These are phyloP conservation scores for Tenthredo distinguenda DNA, from an alignment of 2,888 invertebrate species.

Conservation along the genomic window DNA sequence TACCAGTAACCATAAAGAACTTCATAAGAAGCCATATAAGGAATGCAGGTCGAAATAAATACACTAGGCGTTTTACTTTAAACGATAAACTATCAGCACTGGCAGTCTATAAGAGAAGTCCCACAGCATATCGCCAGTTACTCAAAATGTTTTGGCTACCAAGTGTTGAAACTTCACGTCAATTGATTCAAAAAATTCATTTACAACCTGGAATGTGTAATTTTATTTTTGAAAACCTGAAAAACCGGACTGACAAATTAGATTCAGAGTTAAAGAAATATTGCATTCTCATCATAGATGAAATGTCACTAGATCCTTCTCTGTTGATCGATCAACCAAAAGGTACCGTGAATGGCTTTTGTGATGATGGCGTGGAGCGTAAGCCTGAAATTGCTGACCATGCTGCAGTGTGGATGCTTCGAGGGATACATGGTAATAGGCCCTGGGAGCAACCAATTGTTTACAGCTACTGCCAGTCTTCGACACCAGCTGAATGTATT, in stretches of 20 bases:
- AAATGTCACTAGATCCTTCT: constrained; percentile 13
- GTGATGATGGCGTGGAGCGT: not conserved
- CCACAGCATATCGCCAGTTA: constrained; percentile 13
- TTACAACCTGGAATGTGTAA: not conserved
- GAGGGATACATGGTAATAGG: constrained; percentile 2
- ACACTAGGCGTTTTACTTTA: not conserved
- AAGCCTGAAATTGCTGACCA: not conserved
- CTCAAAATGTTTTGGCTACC: constrained; percentile 12
- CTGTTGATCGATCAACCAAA: not conserved
- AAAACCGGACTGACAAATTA: not conserved
- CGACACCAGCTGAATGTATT: not conserved
- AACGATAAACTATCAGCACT: not conserved
- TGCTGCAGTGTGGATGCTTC: constrained; percentile 14
- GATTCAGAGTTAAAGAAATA: not conserved
- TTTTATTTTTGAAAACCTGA: constrained; percentile 2
- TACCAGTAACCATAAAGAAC: not conserved
- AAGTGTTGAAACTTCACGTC: not conserved
- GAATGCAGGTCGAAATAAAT: not conserved
- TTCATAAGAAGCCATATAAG: not conserved
- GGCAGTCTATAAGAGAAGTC: constrained; percentile 1
- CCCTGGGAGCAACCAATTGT: not conserved
- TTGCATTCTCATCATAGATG: not conserved
- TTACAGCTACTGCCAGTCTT: constrained; percentile 16
- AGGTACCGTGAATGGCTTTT: not conserved
- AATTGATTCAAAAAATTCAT: not conserved